Percentiles rank a stretch among this genome's conserved stretches.
Conservation (phyloP, 2,797 vertebrate species). For the Avahi laniger region DNA sequence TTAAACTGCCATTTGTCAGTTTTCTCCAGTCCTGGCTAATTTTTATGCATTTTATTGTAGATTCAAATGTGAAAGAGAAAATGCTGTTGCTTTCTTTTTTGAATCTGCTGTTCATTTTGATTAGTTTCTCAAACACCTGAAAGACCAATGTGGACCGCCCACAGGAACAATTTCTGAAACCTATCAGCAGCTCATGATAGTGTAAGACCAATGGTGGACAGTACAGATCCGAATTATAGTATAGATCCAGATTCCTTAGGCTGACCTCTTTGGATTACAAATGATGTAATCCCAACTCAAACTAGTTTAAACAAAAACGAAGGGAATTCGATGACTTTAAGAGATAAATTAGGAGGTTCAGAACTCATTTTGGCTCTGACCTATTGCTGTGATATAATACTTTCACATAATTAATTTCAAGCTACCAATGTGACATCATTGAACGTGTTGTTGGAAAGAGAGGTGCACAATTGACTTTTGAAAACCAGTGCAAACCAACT, state of each 20-base stretch:
- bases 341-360: neutral
- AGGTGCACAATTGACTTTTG: neutral
- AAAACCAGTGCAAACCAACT: neutral
- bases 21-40: neutral
- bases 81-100: neutral
- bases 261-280: neutral
- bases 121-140: conserved; percentile 34
- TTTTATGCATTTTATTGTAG: conserved; percentile 7
- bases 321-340: neutral
- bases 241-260: neutral
- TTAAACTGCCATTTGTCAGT: neutral
- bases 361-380: neutral
- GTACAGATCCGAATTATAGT: neutral
- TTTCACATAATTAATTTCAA: neutral
- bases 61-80: conserved; percentile 33
- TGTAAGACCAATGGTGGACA: neutral
- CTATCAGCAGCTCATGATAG: neutral
- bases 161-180: conserved; percentile 27
- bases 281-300: neutral
- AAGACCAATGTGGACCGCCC: neutral
- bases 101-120: conserved; percentile 59
- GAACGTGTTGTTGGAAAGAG: neutral
- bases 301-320: neutral
- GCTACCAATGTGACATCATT: neutral
- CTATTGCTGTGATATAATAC: neutral